Base-by-base conservation (phyloP, 2,113 vertebrate genomes). In the Festucalex cinctus region DNA sequence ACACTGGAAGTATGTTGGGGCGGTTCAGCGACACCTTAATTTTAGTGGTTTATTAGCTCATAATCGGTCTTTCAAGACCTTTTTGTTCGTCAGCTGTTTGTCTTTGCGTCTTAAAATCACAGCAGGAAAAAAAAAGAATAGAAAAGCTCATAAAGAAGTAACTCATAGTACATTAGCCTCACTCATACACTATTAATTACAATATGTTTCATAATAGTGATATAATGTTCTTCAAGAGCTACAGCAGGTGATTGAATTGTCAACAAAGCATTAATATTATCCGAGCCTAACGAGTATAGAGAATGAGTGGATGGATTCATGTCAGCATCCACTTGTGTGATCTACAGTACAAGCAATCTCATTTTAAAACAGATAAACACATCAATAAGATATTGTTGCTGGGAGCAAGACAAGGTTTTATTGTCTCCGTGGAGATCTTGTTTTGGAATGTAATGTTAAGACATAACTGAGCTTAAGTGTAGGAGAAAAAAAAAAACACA, bases 111-210 rank as follows among this genome's bases (percentile, higher is more conserved):
- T 54, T 48, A 57, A 63, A 53, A 44, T 22, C 70, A 49, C 46
- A 61, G 36, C 39, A 39, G 66, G 58, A 64, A 9, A 39, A 24
- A 22, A 41, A 67, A 13, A 70, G 75, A 78, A 74, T 63, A 32
- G 3, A 39, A 60, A 62, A 49, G 58, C n/a, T 79, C 69, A 77
- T 61, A 41, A 65, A 70, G 49, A 36, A 54, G 17, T 56, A 39
- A 35, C 35, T 7, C 8, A 12, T 12, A 24, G 10, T 71, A 83
- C 74, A 82, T 85, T 79, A 86, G 19, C 56, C 16, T 19, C 13
- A 37, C 32, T 59, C 35, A 20, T 59, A 37, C 8, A 22, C 20
- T 60, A 60, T 13, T 39, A 60, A 39, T 12, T 37, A 20, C 57
- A 37, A 36, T 59, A 20, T 16, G 17, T 57, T 41, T 12, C 39